These are phyloP conservation scores for Pungitius pungitius DNA, from an alignment of 2,113 vertebrate species.

Conservation along the genomic window DNA sequence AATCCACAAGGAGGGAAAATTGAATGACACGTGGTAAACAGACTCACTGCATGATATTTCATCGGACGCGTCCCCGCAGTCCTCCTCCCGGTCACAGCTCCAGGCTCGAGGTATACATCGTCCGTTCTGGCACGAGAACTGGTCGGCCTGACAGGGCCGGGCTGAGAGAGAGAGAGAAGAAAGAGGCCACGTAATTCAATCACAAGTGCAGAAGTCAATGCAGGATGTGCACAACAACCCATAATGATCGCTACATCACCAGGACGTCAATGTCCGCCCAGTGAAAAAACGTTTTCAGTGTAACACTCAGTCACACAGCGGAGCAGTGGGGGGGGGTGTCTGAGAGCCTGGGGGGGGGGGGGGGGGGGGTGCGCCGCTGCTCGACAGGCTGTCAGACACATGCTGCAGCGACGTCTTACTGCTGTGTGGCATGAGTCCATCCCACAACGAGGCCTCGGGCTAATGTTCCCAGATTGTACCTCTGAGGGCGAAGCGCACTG, in stretches of 20 bases:
- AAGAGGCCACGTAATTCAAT: conserved; percentile 59
- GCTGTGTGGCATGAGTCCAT: conserved; percentile 62
- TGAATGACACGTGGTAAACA: conserved; percentile 31
- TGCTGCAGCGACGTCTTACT: conserved; percentile 29
- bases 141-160: conserved; percentile 88
- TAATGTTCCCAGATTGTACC: conserved; percentile 71
- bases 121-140: conserved; percentile 92
- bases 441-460: conserved; percentile 36
- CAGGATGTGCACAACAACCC: conserved; percentile 30
- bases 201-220: conserved; percentile 58
- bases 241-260: conserved; percentile 64
- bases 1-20: background rate
- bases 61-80: conserved; percentile 93
- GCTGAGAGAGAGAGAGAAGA: conserved; percentile 74
- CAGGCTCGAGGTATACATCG: conserved; percentile 91
- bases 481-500: conserved; percentile 56
- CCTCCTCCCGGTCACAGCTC: conserved; percentile 93
- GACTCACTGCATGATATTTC: conserved; percentile 95
- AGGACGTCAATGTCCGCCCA: conserved; percentile 41
- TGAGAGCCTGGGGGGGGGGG: conserved; percentile 33
- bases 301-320: conserved; percentile 53
- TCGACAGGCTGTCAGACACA: conserved; percentile 45
- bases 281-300: conserved; percentile 45
- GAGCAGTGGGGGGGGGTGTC: background rate
- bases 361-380: conserved; percentile 33